Percentiles rank a stretch among this genome's conserved stretches.
These are phyloP conservation scores for Drosophila neonasuta DNA, from an alignment of 2,888 invertebrate species.

Conservation along the genomic window DNA sequence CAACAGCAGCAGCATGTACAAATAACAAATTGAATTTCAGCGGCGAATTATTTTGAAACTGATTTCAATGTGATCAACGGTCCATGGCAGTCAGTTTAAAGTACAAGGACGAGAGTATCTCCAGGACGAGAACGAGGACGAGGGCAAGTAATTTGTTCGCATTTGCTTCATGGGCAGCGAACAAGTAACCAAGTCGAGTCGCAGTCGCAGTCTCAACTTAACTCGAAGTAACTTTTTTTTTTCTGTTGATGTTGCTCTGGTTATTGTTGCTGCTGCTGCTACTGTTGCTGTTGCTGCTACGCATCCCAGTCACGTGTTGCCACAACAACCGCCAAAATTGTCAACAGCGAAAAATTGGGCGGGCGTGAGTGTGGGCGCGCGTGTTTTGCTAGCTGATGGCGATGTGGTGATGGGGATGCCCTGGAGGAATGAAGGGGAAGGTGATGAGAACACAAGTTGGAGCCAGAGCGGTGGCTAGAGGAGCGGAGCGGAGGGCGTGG, in stretches of 20 bases:
- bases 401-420: background rate
- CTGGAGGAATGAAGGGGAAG: background rate
- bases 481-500: constrained; percentile 35
- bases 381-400: constrained; percentile 30
- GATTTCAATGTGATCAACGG: constrained; percentile 76
- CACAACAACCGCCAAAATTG: constrained; percentile 77
- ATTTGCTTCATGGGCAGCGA: constrained; percentile 38
- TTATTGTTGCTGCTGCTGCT: constrained; percentile 31
- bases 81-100: constrained; percentile 66
- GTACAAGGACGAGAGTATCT: constrained; percentile 28
- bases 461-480: background rate
- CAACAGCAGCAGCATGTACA: constrained; percentile 55
- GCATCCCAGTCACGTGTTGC: constrained; percentile 76
- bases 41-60: constrained; percentile 75
- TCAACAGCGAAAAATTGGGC: constrained; percentile 77
- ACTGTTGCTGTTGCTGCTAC: constrained; percentile 43
- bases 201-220: constrained; percentile 33
- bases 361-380: constrained; percentile 70
- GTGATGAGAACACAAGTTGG: background rate
- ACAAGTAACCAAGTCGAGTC: constrained; percentile 35
- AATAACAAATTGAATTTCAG: constrained; percentile 76
- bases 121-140: constrained; percentile 14
- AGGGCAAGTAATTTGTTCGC: constrained; percentile 46
- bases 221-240: constrained; percentile 54
- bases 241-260: constrained; percentile 10